Base-by-base conservation (phyloP, 2,888 invertebrate species). In the Corbicula japonica region DNA sequence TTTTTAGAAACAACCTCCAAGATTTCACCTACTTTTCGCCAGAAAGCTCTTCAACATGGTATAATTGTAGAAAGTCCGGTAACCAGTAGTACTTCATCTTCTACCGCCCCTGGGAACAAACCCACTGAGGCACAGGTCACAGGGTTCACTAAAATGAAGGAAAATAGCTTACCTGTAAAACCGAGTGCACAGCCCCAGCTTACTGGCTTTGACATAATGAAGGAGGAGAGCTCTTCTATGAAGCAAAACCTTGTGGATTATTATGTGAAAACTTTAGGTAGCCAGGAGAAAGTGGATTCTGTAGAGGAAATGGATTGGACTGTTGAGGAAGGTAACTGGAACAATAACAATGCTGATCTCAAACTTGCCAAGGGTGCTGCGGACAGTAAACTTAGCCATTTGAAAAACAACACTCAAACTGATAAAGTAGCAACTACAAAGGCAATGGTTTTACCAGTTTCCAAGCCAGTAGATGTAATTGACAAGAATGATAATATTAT, bases 171-270 rank as follows among this genome's bases (percentile, higher is more conserved):
- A 2, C 1, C 21, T n/a, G 18, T 23, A 1, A 23, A n/a, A n/a
- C 58, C 58, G n/a, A 12, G 5, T 30, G 12, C 34, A 35, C 8
- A 21, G 8, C 2, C 10, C 2, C 30, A 2, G 30, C 23, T 12
- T 12, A 38, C 6, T n/a, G 32, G 32, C 18, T 18, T 56, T 32
- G 32, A 56, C 8, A 5, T 23, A 12, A 32, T 32, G 4, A 34
- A 18, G 6, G 28, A 12, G 6, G 15, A 26, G 54, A 54, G n/a
- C n/a, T 54, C 30, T 66, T 50, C 30, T 66, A 66, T 66, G 66
- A 54, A n/a, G 38, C 52, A 50, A 66, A 66, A 54, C 66, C 38
- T 66, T n/a, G n/a, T n/a, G n/a, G n/a, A n/a, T n/a, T n/a, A n/a
- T n/a, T n/a, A n/a, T n/a, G n/a, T n/a, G n/a, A n/a, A n/a, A n/a